Base-by-base conservation (phyloP, 2,888 invertebrate species). In the Venusia cambrica region DNA sequence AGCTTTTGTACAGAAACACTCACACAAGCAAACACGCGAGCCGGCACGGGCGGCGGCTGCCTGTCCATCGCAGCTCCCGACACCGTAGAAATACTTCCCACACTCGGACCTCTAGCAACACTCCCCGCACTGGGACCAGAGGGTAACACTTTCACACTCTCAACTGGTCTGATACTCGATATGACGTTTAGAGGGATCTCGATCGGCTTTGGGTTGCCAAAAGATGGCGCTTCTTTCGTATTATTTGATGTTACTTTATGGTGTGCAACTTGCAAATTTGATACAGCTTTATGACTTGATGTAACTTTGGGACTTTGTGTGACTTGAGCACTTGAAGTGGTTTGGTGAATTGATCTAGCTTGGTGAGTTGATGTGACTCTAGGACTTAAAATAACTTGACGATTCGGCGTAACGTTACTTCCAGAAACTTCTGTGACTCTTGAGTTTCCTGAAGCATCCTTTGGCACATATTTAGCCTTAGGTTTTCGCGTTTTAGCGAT, bases 21-120 rank as follows among this genome's bases (percentile, higher is more conserved):
- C 7, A 69, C 69, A 24, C 54, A 53, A 8, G 65, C 51, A 5
- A 36, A 45, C 3, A 54, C 57, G 3, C 72, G 48, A 0, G 62
- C 62, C 0, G 71, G 72, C 2, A 67, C 68, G 0, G 72, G 72
- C 2, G 71, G 71, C 0, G 71, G 69, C 7, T 54, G 56, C 10
- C 47, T 43, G 9, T 54, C 51, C 14, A 44, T 34, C 5, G 25
- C 49, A 0, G 34, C 40, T 1, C 28, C 32, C 10, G 44, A 53
- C 31, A 13, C 47, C 2, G 38, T 46, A 1, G 38, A 25, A 0
- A 17, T 20, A 0, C 25, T 32, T 0, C 32, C 30, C 1, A 35
- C 39, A 6, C 28, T 24, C 4, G 15, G 28, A 2, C 33, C 25
- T 8, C 21, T 25, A n/a, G n/a, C n/a, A n/a, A n/a, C 1, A 5